Evolutionary conservation across 2,113 vertebrate genomes (phyloP).

Genomic region (Gallinago media): DNA sequence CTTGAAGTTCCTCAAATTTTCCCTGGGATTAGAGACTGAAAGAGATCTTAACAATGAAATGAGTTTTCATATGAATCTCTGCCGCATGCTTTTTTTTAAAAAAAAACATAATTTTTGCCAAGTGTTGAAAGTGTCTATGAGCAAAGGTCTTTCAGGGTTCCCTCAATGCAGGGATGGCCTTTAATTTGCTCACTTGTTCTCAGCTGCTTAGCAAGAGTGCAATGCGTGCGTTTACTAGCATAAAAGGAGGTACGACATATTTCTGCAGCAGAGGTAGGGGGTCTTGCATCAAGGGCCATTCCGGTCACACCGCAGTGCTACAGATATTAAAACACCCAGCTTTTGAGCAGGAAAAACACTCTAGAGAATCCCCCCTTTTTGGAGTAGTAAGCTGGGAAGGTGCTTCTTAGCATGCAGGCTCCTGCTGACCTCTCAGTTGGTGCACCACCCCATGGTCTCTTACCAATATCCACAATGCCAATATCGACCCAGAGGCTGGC

Average conservation of each 20-base stretch:
- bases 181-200: not conserved
- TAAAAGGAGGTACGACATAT: not conserved
- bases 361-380: rapidly evolving
- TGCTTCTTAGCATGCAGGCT: not conserved
- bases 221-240: rapidly evolving
- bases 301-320: rapidly evolving
- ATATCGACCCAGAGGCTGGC: conserved; percentile 90
- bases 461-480: conserved; percentile 79
- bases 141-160: not conserved
- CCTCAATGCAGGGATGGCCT: rapidly evolving
- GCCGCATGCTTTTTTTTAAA: not conserved
- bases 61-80: not conserved
- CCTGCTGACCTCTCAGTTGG: not conserved
- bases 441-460: not conserved
- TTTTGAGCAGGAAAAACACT: not conserved
- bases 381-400: not conserved
- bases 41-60: not conserved
- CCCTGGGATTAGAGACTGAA: not conserved
- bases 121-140: not conserved
- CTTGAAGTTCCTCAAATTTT: not conserved
- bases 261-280: not conserved
- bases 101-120: not conserved
- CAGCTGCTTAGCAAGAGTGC: not conserved
- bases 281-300: not conserved
- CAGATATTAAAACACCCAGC: not conserved